phyloP scores from a whole-genome alignment of 2,797 vertebrate genomes.

The Betta splendens region DNA sequence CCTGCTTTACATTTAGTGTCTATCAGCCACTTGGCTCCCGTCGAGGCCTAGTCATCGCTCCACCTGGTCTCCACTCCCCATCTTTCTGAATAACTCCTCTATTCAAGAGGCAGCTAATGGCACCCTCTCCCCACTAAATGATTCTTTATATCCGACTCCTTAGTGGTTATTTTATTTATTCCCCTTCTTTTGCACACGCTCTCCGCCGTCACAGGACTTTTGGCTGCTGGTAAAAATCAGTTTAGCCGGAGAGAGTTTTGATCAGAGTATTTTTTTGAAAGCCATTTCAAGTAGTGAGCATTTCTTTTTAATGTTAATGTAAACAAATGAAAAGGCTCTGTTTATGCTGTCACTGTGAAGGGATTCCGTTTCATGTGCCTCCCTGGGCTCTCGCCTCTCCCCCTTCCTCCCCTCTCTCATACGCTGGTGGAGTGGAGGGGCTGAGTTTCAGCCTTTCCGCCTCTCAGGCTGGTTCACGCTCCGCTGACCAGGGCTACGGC shows the following conservation, averaged over 20 bases:
- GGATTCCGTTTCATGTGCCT: conserved; percentile 47
- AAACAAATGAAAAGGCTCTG: conserved; percentile 50
- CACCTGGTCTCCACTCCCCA: conserved; percentile 59
- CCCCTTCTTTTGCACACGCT: conserved; percentile 9
- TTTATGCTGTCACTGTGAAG: conserved; percentile 50
- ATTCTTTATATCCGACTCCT: conserved; percentile 30
- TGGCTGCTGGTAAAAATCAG: background rate
- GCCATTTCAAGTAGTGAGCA: conserved; percentile 23
- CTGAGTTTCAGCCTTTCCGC: conserved; percentile 65
- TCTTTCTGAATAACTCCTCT: conserved; percentile 47
- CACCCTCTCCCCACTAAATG: conserved; percentile 33
- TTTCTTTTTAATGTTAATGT: conserved; percentile 33
- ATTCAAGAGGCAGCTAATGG: conserved; percentile 53
- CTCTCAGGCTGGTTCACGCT: conserved; percentile 75
- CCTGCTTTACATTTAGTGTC: conserved; percentile 42
- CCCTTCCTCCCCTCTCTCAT: conserved; percentile 16
- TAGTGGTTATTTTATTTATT: conserved; percentile 34
- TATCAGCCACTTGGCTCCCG: conserved; percentile 47
- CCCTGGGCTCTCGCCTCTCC: conserved; percentile 35
- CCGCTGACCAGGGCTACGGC: conserved; percentile 70
- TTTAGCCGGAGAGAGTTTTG: conserved; percentile 10
- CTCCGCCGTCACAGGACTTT: background rate
- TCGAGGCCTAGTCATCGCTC: conserved; percentile 45
- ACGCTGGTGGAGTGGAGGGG: conserved; percentile 56
- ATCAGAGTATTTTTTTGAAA: conserved; percentile 16